Conservation (phyloP, 2,113 vertebrate species). For the Callaeas wilsoni region DNA sequence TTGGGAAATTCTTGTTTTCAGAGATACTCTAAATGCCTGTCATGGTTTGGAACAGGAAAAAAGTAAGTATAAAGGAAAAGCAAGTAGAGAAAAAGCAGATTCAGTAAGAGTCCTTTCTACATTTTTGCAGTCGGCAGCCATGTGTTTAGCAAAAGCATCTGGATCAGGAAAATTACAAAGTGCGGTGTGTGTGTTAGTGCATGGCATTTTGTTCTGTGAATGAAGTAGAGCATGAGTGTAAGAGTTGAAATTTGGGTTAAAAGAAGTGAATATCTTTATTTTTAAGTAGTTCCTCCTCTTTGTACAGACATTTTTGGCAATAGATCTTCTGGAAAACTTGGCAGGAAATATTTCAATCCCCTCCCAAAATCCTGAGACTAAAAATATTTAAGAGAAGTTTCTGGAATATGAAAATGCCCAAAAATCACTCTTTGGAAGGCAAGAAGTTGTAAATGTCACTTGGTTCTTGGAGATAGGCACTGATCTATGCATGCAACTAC, state of each 20-base stretch:
- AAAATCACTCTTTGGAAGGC: background rate
- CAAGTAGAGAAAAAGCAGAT: slow-evolving; percentile 8
- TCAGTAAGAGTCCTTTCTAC: background rate
- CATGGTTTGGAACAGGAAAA: slow-evolving; percentile 10
- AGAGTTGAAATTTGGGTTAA: background rate
- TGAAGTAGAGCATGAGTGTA: background rate
- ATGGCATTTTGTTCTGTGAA: background rate
- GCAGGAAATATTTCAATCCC: background rate
- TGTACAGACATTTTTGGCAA: slow-evolving; percentile 42
- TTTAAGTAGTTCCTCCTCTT: background rate
- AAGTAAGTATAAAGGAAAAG: background rate
- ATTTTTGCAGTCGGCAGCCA: slow-evolving; percentile 12
- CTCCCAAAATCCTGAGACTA: background rate
- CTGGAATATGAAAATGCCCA: background rate
- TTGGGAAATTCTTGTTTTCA: slow-evolving; percentile 15
- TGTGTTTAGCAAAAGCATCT: slow-evolving; percentile 18
- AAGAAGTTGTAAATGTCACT: background rate
- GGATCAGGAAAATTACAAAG: background rate
- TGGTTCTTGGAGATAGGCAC: background rate
- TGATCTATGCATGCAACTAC: background rate
- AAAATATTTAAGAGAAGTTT: slow-evolving; percentile 21
- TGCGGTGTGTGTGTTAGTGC: background rate
- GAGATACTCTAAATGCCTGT: background rate
- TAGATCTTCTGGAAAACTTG: slow-evolving; percentile 15
- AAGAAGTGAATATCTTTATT: background rate